phyloP scores from a whole-genome alignment of 2,888 invertebrate genomes.

The Brachyopa scutellaris region DNA sequence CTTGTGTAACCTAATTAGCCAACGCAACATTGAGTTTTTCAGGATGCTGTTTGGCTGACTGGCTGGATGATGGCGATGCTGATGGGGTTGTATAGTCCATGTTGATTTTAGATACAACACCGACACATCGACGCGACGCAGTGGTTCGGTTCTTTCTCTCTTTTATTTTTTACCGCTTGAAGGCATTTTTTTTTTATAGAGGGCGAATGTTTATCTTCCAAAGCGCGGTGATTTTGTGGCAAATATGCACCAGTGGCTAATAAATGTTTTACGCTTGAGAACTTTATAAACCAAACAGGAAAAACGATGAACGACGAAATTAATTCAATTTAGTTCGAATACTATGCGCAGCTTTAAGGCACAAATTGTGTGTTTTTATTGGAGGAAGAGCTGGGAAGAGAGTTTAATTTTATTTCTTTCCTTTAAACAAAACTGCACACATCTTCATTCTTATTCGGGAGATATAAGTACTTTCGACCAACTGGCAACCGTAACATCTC shows the following conservation, averaged over 20 bases:
- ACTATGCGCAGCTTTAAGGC: no score
- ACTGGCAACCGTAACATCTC: no score
- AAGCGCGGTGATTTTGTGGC: constrained; percentile 37
- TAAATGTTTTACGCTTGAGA: constrained; percentile 43
- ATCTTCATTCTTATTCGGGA: no score
- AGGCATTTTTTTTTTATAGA: no score
- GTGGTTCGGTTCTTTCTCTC: constrained; percentile 29
- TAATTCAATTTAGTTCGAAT: constrained; percentile 21
- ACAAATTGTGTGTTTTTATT: no score
- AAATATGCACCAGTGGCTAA: constrained; percentile 21
- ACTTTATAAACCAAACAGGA: constrained; percentile 36
- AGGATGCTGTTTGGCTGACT: no score
- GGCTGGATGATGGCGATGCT: not conserved
- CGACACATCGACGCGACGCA: no score
- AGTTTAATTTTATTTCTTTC: no score
- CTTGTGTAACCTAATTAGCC: constrained; percentile 35
- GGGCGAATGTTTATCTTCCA: no score
- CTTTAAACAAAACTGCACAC: no score
- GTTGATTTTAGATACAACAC: constrained; percentile 20
- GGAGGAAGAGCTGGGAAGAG: no score
- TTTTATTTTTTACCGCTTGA: constrained; percentile 41
- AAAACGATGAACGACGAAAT: constrained; percentile 18
- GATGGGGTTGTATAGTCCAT: not conserved
- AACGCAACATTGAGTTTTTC: constrained; percentile 44
- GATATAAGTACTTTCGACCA: no score